Conservation (phyloP, 2,797 vertebrate genomes). For the Bradypodion pumilum region DNA sequence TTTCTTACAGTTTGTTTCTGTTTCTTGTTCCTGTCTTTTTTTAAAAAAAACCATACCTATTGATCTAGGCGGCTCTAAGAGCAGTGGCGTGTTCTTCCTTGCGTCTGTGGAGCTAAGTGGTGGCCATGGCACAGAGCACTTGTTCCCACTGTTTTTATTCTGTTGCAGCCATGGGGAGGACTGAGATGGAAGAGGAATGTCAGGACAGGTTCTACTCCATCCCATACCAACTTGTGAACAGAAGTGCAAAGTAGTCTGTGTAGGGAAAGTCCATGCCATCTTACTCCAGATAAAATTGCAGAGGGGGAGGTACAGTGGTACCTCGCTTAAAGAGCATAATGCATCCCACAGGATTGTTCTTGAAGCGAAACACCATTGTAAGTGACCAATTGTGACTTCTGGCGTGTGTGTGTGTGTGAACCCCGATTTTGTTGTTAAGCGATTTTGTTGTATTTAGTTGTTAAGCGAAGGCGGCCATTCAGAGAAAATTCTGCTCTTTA, state of each 20-base stretch:
- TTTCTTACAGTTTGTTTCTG: background rate
- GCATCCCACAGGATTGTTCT: too few species aligned
- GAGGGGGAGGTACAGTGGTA: too few species aligned
- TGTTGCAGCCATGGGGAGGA: background rate
- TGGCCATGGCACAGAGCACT: background rate
- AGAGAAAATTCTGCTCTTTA: too few species aligned
- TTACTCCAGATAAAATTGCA: background rate
- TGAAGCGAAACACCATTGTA: too few species aligned
- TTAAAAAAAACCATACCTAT: too few species aligned
- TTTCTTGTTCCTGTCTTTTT: background rate
- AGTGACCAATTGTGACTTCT: too few species aligned
- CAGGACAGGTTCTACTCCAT: background rate
- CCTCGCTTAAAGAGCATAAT: too few species aligned
- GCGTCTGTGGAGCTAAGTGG: background rate
- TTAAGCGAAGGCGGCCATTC: too few species aligned
- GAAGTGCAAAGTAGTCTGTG: background rate
- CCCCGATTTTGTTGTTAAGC: too few species aligned
- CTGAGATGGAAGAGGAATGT: background rate
- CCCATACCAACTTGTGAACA: background rate
- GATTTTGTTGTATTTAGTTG: too few species aligned
- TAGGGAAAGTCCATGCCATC: background rate
- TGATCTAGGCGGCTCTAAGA: background rate
- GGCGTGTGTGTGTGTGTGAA: too few species aligned
- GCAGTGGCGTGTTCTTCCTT: too few species aligned
- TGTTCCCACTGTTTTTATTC: background rate